Evolutionary conservation across 1,140 invertebrate genomes (phyloP).

Genomic region (Temnothorax curvispinosus): DNA sequence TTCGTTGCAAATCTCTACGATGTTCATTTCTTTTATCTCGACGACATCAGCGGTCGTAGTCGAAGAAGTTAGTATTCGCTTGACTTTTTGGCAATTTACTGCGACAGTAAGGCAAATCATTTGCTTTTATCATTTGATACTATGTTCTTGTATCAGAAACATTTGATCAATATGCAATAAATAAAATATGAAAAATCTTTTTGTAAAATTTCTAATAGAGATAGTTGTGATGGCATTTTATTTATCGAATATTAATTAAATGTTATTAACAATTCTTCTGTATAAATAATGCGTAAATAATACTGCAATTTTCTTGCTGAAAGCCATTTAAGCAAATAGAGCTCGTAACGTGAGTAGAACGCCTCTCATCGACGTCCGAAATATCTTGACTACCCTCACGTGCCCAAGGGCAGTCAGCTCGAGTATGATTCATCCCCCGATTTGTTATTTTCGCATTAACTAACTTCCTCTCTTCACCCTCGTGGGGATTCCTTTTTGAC

Average conservation of each 20-base stretch:
- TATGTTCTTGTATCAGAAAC: neutral
- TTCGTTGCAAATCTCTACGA: neutral
- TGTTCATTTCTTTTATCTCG: conserved; percentile 2
- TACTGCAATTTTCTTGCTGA: neutral
- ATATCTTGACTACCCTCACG: conserved; percentile 47
- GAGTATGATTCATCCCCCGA: conserved; percentile 75
- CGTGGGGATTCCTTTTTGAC: conserved; percentile 76
- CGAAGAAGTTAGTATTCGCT: neutral
- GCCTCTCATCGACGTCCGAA: conserved; percentile 6
- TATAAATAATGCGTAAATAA: conserved; percentile 4
- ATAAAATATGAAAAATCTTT: neutral
- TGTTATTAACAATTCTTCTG: neutral
- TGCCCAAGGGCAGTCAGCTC: conserved; percentile 65
- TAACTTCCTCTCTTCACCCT: conserved; percentile 62
- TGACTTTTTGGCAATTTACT: neutral
- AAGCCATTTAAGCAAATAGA: conserved; percentile 23
- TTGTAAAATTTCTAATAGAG: neutral
- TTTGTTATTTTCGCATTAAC: conserved; percentile 82
- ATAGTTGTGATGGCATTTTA: neutral
- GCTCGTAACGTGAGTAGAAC: conserved; percentile 12
- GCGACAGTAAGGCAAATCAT: neutral
- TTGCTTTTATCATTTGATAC: neutral
- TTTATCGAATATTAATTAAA: neutral
- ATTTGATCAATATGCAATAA: neutral
- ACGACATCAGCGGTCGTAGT: neutral